Percentiles rank a stretch among this genome's conserved stretches.
Evolutionary conservation across 2,888 invertebrate genomes (phyloP).

Genomic region (Drosophila pegasa): DNA sequence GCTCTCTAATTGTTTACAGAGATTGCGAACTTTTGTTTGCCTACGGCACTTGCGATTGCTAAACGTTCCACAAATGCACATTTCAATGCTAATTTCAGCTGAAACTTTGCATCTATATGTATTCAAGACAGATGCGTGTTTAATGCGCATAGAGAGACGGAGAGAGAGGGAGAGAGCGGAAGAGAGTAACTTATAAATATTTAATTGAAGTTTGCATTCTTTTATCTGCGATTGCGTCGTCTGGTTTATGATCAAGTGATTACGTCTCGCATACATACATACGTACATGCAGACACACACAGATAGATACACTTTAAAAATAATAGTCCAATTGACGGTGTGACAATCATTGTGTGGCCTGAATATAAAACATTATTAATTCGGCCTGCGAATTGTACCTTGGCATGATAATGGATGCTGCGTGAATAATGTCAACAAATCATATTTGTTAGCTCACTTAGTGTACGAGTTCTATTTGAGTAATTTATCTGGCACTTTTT

Average conservation of each 20-base stretch:
- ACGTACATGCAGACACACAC: neutral
- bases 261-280: constrained; percentile 18
- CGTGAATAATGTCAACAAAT: constrained; percentile 11
- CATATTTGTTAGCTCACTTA: constrained; percentile 26
- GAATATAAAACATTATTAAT: constrained; percentile 26
- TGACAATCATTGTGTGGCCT: constrained; percentile 39
- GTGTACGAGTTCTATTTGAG: constrained; percentile 19
- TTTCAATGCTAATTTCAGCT: constrained; percentile 61
- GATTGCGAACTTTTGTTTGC: constrained; percentile 39
- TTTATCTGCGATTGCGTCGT: constrained; percentile 46
- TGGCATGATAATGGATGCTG: constrained; percentile 19
- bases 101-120: constrained; percentile 15
- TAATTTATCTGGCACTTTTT: constrained; percentile 25
- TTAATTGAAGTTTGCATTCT: constrained; percentile 49
- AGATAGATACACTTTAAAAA: constrained; percentile 1
- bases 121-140: neutral
- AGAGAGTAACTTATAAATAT: constrained; percentile 38
- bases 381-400: constrained; percentile 18
- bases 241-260: constrained; percentile 41
- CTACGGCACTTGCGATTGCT: constrained; percentile 17
- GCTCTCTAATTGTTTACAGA: constrained; percentile 30
- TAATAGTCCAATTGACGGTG: constrained; percentile 30
- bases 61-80: constrained; percentile 49
- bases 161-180: neutral
- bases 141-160: neutral